These are phyloP conservation scores for Epizoanthus stellaris DNA, from an alignment of 92 coral and sea anemone genomes.

Conservation along the genomic window DNA sequence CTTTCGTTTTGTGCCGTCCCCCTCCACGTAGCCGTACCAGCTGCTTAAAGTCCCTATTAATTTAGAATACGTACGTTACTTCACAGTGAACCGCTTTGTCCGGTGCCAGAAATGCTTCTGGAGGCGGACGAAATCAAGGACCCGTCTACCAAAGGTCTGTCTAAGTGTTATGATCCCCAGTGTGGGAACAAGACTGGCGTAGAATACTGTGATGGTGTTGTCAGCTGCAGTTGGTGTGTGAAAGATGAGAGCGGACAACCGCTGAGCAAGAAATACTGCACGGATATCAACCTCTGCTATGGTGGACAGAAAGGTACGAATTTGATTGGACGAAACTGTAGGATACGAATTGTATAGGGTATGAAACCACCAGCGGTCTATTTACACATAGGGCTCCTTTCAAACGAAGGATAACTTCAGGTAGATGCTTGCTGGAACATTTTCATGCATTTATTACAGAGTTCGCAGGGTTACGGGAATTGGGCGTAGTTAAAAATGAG, in stretches of 20 bases:
- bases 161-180: conserved; percentile 59
- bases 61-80: too few relatives aligned
- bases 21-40: too few relatives aligned
- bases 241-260: conserved; percentile 51
- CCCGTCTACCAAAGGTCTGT: conserved; percentile 15
- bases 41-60: too few relatives aligned
- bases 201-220: conserved; percentile 61
- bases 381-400: too few relatives aligned
- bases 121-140: conserved; percentile 15
- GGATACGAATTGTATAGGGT: not conserved
- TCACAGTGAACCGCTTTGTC: conserved; percentile 60
- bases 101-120: conserved; percentile 57
- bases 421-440: too few relatives aligned
- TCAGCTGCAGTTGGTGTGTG: conserved; percentile 71
- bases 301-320: conserved; percentile 61
- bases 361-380: too few relatives aligned
- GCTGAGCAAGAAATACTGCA: conserved; percentile 49
- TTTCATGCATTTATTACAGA: too few relatives aligned
- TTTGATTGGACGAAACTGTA: too few relatives aligned
- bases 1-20: too few relatives aligned
- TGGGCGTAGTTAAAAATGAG: too few relatives aligned
- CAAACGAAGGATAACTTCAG: too few relatives aligned
- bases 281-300: conserved; percentile 51
- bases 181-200: conserved; percentile 33
- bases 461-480: too few relatives aligned